Base-by-base conservation (phyloP, 1,140 invertebrate genomes). In the Psilanteris sp. region DNA sequence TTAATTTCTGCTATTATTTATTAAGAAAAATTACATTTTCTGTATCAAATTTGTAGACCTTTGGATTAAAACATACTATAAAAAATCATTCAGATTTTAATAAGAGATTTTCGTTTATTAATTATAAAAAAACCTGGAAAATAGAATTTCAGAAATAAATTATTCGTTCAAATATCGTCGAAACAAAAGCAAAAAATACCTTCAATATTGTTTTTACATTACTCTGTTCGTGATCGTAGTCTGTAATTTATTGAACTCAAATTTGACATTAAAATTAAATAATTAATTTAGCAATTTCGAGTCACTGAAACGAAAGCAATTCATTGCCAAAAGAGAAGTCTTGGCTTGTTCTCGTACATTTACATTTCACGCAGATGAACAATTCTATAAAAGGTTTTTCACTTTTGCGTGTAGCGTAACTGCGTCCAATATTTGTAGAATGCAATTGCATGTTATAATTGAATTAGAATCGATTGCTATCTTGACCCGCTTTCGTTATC, bases 381-480 rank as follows among this genome's bases (percentile, higher is more conserved):
- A 75, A 64, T 67, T 74, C 36, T 43, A 52, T 70, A 64, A 68
- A 75, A 68, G 41, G 48, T 54, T 76, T 67, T 61, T 62, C 34
- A 46, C 52, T 67, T 61, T 54, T 50, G 44, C 39, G 31, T 48
- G 32, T 39, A 31, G 48, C 37, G 20, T 39, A 39, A 54, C 50
- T 57, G 48, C 37, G 55, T 75, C 44, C 62, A 48, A 67, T 75
- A 55, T 75, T 75, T 67, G 46, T 48, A 67, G 62, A 75, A 67
- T 37, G 71, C 62, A 68, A 75, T 75, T 68, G 61, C 62, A 68
- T 55, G 41, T 62, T 54, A 75, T 75, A 75, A 75, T 59, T 68
- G 62, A 68, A 68, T 75, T 75, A 68, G 62, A 75, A 75, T 75
- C 71, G 71, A 75, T 75, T 75, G 62, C 52, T 57, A 48, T 75